phyloP scores from a whole-genome alignment of 2,797 vertebrate genomes.

The Chaetodon trifasciatus region DNA sequence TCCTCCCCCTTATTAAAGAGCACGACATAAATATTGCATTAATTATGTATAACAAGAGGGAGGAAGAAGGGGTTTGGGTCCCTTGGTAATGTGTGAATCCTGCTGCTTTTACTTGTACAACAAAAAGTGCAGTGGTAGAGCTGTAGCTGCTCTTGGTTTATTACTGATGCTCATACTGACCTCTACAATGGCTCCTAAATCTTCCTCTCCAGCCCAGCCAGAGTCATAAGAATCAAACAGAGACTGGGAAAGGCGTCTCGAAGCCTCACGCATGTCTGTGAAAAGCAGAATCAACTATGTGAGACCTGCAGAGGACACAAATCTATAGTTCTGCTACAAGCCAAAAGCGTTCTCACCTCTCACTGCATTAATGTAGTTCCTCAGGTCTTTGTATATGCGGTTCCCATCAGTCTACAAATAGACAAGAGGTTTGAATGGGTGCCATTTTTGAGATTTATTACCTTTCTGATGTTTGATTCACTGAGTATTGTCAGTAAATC shows the following conservation, averaged over 20 bases:
- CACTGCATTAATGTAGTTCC: constrained; percentile 89
- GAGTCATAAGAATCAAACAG: constrained; percentile 91
- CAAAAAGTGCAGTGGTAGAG: background rate
- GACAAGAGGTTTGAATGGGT: constrained; percentile 1
- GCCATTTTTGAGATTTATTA: constrained; percentile 16
- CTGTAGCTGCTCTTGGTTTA: background rate
- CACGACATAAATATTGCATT: constrained; percentile 43
- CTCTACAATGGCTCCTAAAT: constrained; percentile 89
- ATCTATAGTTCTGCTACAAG: constrained; percentile 15
- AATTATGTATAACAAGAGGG: constrained; percentile 46
- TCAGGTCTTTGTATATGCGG: constrained; percentile 93
- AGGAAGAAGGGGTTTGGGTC: background rate
- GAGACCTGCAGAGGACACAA: constrained; percentile 36
- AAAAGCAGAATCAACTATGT: background rate
- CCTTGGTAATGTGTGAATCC: constrained; percentile 15
- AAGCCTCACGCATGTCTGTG: constrained; percentile 94
- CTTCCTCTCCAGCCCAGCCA: constrained; percentile 90
- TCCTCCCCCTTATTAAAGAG: constrained; percentile 89
- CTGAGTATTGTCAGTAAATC: constrained; percentile 6
- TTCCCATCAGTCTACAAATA: constrained; percentile 90
- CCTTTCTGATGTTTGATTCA: constrained; percentile 27
- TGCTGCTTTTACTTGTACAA: constrained; percentile 28
- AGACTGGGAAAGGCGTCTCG: constrained; percentile 91
- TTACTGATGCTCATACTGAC: constrained; percentile 75
- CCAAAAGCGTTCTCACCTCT: constrained; percentile 84